These are phyloP conservation scores for Arenaria interpres DNA, from an alignment of 2,113 vertebrate species.

Conservation along the genomic window DNA sequence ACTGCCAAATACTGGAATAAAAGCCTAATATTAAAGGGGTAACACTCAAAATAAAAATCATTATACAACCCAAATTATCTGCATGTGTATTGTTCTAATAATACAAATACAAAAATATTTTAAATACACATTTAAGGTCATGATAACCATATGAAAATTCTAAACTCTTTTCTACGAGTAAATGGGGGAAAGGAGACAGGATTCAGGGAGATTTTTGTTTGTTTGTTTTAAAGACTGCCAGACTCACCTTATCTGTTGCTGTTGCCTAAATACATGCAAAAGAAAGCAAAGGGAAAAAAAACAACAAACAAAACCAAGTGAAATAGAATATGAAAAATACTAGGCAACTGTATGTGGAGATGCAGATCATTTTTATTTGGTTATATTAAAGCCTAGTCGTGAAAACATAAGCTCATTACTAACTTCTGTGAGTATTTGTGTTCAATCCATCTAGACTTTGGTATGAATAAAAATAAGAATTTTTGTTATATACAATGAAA, in stretches of 20 bases:
- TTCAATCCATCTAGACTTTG: neutral
- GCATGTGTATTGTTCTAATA: neutral
- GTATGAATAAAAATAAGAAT: neutral
- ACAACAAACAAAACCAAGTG: neutral
- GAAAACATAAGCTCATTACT: neutral
- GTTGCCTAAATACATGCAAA: constrained; percentile 41
- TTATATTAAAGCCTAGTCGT: neutral
- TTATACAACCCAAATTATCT: neutral
- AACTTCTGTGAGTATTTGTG: neutral
- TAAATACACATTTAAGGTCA: neutral
- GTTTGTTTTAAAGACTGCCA: neutral
- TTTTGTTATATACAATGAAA: neutral
- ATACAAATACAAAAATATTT: neutral
- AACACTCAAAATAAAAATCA: neutral
- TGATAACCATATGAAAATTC: neutral
- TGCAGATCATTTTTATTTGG: neutral
- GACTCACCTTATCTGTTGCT: constrained; percentile 51
- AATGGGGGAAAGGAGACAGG: neutral
- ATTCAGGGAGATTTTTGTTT: neutral
- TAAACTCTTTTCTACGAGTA: neutral
- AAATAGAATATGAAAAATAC: neutral
- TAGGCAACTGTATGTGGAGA: neutral
- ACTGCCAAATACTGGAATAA: neutral
- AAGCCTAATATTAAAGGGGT: neutral
- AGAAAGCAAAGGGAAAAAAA: neutral